Evolutionary conservation across 2,888 invertebrate genomes (phyloP).

Genomic region (Leuctra nigra): DNA sequence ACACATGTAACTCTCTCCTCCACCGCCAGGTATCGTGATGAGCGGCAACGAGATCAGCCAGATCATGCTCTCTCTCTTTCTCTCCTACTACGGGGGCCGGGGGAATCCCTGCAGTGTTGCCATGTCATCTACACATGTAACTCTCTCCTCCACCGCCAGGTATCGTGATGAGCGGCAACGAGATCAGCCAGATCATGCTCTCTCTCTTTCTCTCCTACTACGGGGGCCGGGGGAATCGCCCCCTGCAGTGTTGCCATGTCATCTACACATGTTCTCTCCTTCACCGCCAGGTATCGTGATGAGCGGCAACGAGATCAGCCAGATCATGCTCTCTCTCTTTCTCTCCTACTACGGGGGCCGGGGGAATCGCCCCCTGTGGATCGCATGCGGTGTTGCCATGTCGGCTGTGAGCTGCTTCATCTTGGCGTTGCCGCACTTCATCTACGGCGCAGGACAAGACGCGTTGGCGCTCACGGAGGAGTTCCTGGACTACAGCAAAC

Average conservation of each 20-base stretch:
- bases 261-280: no score
- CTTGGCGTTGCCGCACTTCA: slow-evolving; percentile 52
- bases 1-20: no score
- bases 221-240: slow-evolving; percentile 59
- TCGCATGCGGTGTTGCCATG: slow-evolving; percentile 55
- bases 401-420: slow-evolving; percentile 55
- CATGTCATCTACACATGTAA: no score
- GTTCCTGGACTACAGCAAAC: slow-evolving; percentile 33
- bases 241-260: no score
- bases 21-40: slow-evolving; percentile 51
- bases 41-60: slow-evolving; percentile 65
- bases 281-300: slow-evolving; percentile 51
- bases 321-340: slow-evolving; percentile 54
- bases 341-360: slow-evolving; percentile 59
- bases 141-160: slow-evolving; percentile 41
- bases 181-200: slow-evolving; percentile 58
- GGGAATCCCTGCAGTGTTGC: slow-evolving; percentile 58
- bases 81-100: slow-evolving; percentile 58
- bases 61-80: slow-evolving; percentile 52
- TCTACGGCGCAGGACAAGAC: slow-evolving; percentile 53
- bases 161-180: slow-evolving; percentile 59
- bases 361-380: slow-evolving; percentile 59
- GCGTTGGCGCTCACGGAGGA: slow-evolving; percentile 45
- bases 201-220: slow-evolving; percentile 55
- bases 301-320: slow-evolving; percentile 63